Evolutionary conservation across 2,888 invertebrate species (phyloP), one percentile per base, ranked within the genome.

Genomic region (Phalangium opilio): DNA sequence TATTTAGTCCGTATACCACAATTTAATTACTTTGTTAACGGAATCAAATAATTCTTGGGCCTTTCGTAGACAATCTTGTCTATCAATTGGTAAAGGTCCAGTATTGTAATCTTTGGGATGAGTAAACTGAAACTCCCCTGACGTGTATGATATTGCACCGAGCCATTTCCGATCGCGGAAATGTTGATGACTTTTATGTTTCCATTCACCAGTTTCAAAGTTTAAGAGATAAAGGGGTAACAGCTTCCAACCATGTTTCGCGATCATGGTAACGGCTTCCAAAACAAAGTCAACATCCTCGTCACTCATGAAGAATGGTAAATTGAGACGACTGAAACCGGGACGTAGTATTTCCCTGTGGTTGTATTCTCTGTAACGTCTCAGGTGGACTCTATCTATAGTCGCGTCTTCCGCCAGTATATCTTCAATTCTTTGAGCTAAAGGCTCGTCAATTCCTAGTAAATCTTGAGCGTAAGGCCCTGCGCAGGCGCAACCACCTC

Each of bases 201-300:
- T 75, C 87, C 89, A 90, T 64, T 87, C 86, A 0, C 84, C 89
- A 0, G 85, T 86, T 62, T 85, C 80, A 4, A 82, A 76, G 62
- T 87, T 84, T n/a, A 86, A 75, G 10, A 79, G 74, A 63, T 89
- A 89, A 64, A 86, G 82, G 0, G 89, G 89, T 45, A 90, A 65
- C 38, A 90, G 74, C 61, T 84, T 84, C 83, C 87, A 87, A 3
- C 67, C 89, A 69, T 86, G 80, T 3, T 83, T 79, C 1, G 87
- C 85, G 0, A 87, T 83, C 78, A 86, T 80, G 64, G 81, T 79
- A 15, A 90, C 68, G 1, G 86, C 84, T 66, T 84, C 82, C 55
- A 87, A 69, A 2, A 87, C 76, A 64, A 83, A 89, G 1, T 81
- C 80, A 17, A 85, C 69, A 63, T 85, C 83, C 41, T 75, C 69